Conservation (phyloP, 2,113 vertebrate species). For the Takifugu bimaculatus region DNA sequence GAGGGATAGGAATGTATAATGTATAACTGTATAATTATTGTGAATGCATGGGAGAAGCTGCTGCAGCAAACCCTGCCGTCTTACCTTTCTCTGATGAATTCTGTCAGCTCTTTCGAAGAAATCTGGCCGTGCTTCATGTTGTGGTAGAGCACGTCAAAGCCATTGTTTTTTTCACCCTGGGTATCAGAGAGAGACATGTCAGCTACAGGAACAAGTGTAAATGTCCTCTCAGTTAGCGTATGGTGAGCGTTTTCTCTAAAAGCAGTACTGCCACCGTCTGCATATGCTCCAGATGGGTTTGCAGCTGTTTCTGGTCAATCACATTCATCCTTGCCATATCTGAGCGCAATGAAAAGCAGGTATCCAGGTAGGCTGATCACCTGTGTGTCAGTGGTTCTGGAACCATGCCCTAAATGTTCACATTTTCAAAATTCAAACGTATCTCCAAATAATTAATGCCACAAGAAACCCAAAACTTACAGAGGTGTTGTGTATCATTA, state of each 20-base stretch:
- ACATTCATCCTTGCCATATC: slow-evolving; percentile 61
- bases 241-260: slow-evolving; percentile 42
- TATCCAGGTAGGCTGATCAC: neutral
- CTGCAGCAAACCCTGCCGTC: slow-evolving; percentile 3
- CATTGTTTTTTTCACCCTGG: slow-evolving; percentile 96
- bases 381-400: slow-evolving; percentile 21
- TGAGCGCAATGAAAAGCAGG: neutral
- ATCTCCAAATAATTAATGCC: slow-evolving; percentile 51
- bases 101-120: slow-evolving; percentile 94
- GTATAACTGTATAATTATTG: too few species aligned
- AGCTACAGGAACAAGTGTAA: neutral
- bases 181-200: slow-evolving; percentile 35
- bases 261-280: slow-evolving; percentile 46
- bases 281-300: slow-evolving; percentile 54
- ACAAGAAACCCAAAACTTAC: neutral
- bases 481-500: neutral
- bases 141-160: slow-evolving; percentile 96
- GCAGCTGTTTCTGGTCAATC: slow-evolving; percentile 61
- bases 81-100: slow-evolving; percentile 98
- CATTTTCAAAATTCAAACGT: slow-evolving; percentile 43
- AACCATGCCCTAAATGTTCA: slow-evolving; percentile 36
- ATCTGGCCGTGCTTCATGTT: slow-evolving; percentile 98
- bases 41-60: too few species aligned
- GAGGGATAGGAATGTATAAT: neutral
- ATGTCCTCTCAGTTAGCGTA: slow-evolving; percentile 12